Percentiles rank a stretch among this genome's conserved stretches.
These are phyloP conservation scores for Agrenia bidenticulata DNA, from an alignment of 2,888 invertebrate genomes.

Conservation along the genomic window DNA sequence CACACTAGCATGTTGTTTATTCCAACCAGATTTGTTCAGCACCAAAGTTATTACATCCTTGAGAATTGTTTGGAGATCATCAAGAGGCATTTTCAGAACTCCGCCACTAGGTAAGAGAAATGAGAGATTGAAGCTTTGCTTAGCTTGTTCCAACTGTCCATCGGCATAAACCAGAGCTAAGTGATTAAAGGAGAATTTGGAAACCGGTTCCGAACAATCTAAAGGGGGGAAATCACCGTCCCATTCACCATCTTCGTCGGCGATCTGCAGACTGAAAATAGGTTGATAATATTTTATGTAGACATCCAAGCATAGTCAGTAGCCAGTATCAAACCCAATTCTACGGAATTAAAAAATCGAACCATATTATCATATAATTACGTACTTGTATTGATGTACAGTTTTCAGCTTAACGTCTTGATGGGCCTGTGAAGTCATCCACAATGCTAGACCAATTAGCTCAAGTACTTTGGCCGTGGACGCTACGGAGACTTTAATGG, in stretches of 20 bases:
- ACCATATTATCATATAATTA: neutral
- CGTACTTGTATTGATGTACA: constrained; percentile 35
- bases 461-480: constrained; percentile 84
- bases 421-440: constrained; percentile 64
- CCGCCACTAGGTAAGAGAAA: constrained; percentile 48
- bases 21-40: constrained; percentile 48
- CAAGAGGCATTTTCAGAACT: constrained; percentile 29
- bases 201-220: constrained; percentile 82
- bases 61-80: constrained; percentile 37
- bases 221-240: constrained; percentile 90
- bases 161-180: constrained; percentile 70
- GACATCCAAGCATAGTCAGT: neutral
- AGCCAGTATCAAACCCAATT: too few relatives aligned
- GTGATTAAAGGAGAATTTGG: constrained; percentile 88
- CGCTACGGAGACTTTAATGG: constrained; percentile 76
- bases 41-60: constrained; percentile 43
- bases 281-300: neutral
- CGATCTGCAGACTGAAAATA: constrained; percentile 82
- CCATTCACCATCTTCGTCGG: constrained; percentile 94
- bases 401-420: constrained; percentile 41
- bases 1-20: constrained; percentile 18
- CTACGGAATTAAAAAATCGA: too few relatives aligned
- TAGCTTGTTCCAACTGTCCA: constrained; percentile 19
- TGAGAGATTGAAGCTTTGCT: constrained; percentile 33
- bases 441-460: constrained; percentile 88